These are phyloP conservation scores for Heliothis virescens DNA, from an alignment of 1,140 invertebrate genomes.

Conservation along the genomic window DNA sequence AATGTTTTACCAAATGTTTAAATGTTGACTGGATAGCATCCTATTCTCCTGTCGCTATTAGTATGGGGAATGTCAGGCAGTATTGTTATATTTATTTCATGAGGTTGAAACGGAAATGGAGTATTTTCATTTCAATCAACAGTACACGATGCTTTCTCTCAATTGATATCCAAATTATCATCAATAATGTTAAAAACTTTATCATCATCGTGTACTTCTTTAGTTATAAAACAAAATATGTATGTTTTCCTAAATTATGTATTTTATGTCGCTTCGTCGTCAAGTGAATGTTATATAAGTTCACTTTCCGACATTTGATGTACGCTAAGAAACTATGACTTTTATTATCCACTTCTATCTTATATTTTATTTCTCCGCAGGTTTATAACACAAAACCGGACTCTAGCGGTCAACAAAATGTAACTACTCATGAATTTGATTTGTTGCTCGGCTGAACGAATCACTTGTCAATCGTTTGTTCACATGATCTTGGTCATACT, in stretches of 20 bases:
- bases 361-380: slow-evolving; percentile 86
- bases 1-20: slow-evolving; percentile 64
- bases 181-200: not conserved
- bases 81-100: slow-evolving; percentile 61
- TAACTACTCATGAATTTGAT: slow-evolving; percentile 82
- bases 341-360: slow-evolving; percentile 79
- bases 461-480: slow-evolving; percentile 77
- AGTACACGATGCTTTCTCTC: slow-evolving; percentile 52
- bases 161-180: not conserved
- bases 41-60: slow-evolving; percentile 82
- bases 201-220: slow-evolving; percentile 54
- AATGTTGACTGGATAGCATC: slow-evolving; percentile 81
- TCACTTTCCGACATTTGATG: slow-evolving; percentile 67
- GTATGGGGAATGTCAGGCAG: slow-evolving; percentile 72
- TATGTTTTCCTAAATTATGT: slow-evolving; percentile 59
- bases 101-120: slow-evolving; percentile 58
- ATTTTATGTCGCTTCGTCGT: slow-evolving; percentile 75
- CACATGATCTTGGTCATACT: slow-evolving; percentile 80
- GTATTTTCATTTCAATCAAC: slow-evolving; percentile 60
- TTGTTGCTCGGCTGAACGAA: slow-evolving; percentile 79
- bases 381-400: slow-evolving; percentile 87
- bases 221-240: slow-evolving; percentile 49
- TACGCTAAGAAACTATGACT: slow-evolving; percentile 68
- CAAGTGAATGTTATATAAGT: slow-evolving; percentile 66
- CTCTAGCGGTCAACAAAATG: slow-evolving; percentile 86